A percentile compares a stretch with the other conserved stretches of the same genome.
Conservation (phyloP, 2,888 invertebrate species). For the Criorhina ranunculi region DNA sequence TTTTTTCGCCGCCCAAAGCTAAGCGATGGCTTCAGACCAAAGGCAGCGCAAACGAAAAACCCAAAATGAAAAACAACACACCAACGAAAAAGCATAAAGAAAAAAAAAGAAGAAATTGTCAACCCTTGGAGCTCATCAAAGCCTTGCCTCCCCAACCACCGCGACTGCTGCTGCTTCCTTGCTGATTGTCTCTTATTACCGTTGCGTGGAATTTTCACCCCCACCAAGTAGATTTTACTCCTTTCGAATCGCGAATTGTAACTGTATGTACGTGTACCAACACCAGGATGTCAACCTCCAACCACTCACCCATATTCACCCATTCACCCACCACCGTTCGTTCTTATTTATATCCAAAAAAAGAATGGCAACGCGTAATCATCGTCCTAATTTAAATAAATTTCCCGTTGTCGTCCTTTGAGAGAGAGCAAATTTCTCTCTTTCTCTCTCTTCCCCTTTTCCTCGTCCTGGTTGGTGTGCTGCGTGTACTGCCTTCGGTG, state of each 20-base stretch:
- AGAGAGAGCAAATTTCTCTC: slow-evolving; percentile 35
- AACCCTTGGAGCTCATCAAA: slow-evolving; percentile 72
- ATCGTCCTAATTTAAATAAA: slow-evolving; percentile 80
- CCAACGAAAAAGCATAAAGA: slow-evolving; percentile 31
- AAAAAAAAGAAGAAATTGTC: slow-evolving; percentile 56
- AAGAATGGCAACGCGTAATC: slow-evolving; percentile 77
- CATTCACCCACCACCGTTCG: slow-evolving; percentile 62
- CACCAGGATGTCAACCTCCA: slow-evolving; percentile 66
- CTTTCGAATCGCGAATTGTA: slow-evolving; percentile 67
- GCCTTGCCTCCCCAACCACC: slow-evolving; percentile 28
- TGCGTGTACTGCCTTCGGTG: neutral
- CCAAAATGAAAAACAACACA: slow-evolving; percentile 35
- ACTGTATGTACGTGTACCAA: slow-evolving; percentile 51
- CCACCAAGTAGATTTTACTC: slow-evolving; percentile 57
- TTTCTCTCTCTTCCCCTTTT: neutral
- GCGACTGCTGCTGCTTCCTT: slow-evolving; percentile 23
- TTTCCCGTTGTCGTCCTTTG: slow-evolving; percentile 75
- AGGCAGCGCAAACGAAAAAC: slow-evolving; percentile 33
- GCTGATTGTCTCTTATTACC: slow-evolving; percentile 72
- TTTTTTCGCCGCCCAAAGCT: slow-evolving; percentile 65
- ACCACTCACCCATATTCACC: slow-evolving; percentile 12
- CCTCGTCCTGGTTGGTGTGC: neutral
- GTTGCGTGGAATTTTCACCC: slow-evolving; percentile 45
- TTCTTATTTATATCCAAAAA: slow-evolving; percentile 68
- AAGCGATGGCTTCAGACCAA: slow-evolving; percentile 44